A percentile compares a stretch with the other conserved stretches of the same genome.
Evolutionary conservation across 2,888 invertebrate species (phyloP).

Genomic region (Catocala sponsa): DNA sequence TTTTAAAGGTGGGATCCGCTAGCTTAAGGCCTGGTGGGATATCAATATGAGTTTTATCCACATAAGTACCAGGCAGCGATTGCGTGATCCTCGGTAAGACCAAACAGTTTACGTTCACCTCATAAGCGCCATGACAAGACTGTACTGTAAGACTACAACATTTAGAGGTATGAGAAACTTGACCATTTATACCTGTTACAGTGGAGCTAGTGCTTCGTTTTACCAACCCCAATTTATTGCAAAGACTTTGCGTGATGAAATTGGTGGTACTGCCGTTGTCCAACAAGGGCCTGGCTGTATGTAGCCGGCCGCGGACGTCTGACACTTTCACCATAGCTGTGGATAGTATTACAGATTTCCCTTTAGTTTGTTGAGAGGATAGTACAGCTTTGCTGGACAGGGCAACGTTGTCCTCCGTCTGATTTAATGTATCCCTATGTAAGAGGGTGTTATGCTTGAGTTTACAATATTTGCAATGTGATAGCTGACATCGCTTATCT

Average conservation of each 20-base stretch:
- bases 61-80: neutral
- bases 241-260: neutral
- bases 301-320: no score
- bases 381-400: no score
- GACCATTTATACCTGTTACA: neutral
- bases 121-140: neutral
- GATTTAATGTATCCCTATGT: no score
- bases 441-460: no score
- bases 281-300: neutral
- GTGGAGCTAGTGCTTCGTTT: neutral
- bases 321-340: neutral
- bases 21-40: neutral
- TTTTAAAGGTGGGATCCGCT: neutral
- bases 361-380: no score
- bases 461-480: no score
- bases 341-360: neutral
- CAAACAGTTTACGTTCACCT: neutral
- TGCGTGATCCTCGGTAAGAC: neutral
- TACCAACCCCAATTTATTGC: neutral
- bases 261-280: conserved; percentile 1
- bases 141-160: neutral
- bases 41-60: neutral
- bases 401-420: no score
- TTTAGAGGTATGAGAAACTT: neutral
- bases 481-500: no score